Conservation (phyloP, 2,888 invertebrate genomes). For the Linnaemya tessellans region DNA sequence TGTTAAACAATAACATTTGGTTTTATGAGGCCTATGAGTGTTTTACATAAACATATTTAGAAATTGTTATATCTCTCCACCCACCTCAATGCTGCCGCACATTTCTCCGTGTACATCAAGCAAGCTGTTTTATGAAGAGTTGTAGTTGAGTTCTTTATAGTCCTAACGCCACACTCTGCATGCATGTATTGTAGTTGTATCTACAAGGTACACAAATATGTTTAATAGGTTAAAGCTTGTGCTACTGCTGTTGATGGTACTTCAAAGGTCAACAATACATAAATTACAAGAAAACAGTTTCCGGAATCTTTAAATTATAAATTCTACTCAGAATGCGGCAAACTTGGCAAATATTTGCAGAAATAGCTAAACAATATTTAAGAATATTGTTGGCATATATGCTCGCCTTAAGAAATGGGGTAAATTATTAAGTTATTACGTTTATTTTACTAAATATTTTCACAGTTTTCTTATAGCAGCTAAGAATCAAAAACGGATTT, state of each 20-base stretch:
- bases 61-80: constrained; percentile 27
- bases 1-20: constrained; percentile 70
- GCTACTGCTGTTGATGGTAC: constrained; percentile 42
- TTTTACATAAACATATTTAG: constrained; percentile 61
- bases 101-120: neutral
- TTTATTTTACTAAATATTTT: too few species aligned
- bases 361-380: neutral
- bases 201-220: neutral
- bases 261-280: constrained; percentile 71
- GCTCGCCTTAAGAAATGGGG: too few species aligned
- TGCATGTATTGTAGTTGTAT: neutral
- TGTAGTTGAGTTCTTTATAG: constrained; percentile 1
- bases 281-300: constrained; percentile 70
- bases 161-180: neutral
- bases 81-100: constrained; percentile 1
- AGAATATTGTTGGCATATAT: neutral
- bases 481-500: too few species aligned
- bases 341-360: neutral
- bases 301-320: constrained; percentile 58
- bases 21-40: constrained; percentile 68
- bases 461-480: too few species aligned
- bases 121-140: neutral
- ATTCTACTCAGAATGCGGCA: neutral
- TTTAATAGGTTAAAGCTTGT: constrained; percentile 51
- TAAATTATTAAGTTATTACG: too few species aligned